Base-by-base conservation (phyloP, 2,113 vertebrate species). In the Thomomys bottae region DNA sequence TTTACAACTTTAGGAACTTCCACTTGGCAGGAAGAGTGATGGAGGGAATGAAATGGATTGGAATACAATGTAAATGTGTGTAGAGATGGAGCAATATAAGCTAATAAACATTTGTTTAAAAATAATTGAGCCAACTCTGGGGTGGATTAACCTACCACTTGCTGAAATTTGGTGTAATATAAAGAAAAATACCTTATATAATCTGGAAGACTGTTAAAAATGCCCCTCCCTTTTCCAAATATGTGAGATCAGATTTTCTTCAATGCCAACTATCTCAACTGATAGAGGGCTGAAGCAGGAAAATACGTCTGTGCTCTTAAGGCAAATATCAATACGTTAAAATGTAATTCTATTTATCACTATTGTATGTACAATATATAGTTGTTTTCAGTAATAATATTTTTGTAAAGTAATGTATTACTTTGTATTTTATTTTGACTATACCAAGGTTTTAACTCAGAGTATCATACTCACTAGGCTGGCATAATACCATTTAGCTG, bases 381-480 rank as follows among this genome's bases (percentile, higher is more conserved):
- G n/a, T n/a, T n/a, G 42, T 90, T 95, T 87, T 91, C 45, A 80
- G 42, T 83, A 70, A 91, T 11, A 75, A 64, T 70, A 30, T 71
- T 91, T 73, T 73, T 61, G 26, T 79, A 45, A 45, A 45, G 45
- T 45, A 49, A 49, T 49, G 45, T n/a, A n/a, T 49, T 49, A 49
- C 45, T 49, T 49, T 49, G 14, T 49, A 49, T 49, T 8, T 49
- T 12, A 49, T 49, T 49, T 49, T 49, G 45, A 49, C 45, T 49
- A n/a, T 49, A 49, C 45, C 14, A 49, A 12, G 45, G 45, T 49
- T 49, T 49, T 8, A 49, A 49, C 14, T 49, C 10, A 49, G 45
- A 49, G 45, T 49, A 49, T 49, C 45, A 49, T 49, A 49, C 45
- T 49, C 14, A 12, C 45, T 49, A 49, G 9, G 45, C 45, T 49